These are phyloP conservation scores for Pseudopipra pipra DNA, from an alignment of 2,113 vertebrate species.

Conservation along the genomic window DNA sequence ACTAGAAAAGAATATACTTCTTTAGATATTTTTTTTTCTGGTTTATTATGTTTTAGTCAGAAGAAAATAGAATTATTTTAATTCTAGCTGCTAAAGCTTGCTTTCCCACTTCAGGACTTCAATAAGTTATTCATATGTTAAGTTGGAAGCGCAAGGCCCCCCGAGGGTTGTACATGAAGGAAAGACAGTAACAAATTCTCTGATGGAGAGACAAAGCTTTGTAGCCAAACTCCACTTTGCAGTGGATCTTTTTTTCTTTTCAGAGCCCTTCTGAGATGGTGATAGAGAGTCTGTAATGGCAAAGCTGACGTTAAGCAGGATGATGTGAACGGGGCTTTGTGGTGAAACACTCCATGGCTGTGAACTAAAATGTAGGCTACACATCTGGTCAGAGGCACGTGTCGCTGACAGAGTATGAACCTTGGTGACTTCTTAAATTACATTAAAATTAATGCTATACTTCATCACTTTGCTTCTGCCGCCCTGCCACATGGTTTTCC, in stretches of 20 bases:
- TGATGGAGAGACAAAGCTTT: neutral
- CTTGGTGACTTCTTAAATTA: slow-evolving; percentile 8
- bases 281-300: neutral
- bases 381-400: neutral
- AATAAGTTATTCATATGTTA: neutral
- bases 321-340: neutral
- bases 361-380: neutral
- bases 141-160: accelerated
- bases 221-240: neutral
- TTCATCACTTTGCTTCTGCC: slow-evolving; percentile 57
- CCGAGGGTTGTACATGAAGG: neutral
- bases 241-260: neutral
- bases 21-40: neutral
- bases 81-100: neutral
- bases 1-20: neutral
- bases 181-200: neutral
- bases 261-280: neutral
- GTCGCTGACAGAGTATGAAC: neutral
- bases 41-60: neutral
- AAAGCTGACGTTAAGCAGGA: neutral
- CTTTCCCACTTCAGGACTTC: neutral
- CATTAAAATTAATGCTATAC: slow-evolving; percentile 56
- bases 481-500: slow-evolving; percentile 43
- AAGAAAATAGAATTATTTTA: neutral
- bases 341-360: neutral